Evolutionary conservation across 2,797 vertebrate species (phyloP).

Genomic region (Phoxinus dragarum): DNA sequence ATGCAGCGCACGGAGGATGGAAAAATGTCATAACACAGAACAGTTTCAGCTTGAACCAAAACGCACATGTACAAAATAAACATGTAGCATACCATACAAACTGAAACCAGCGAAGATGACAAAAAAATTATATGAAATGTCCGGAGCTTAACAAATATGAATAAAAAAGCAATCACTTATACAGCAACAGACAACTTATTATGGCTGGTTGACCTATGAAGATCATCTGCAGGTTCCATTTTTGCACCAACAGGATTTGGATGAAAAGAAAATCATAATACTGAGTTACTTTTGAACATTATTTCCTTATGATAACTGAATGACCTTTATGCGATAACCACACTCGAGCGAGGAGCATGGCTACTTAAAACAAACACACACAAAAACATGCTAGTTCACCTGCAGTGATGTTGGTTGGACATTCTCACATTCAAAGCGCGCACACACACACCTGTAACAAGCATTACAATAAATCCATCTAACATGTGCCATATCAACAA

Average conservation of each 20-base stretch:
- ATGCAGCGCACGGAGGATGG: neutral
- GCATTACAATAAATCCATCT: neutral
- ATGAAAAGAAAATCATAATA: slow-evolving; percentile 11
- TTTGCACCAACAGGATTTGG: neutral
- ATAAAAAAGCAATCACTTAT: neutral
- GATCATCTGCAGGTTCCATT: neutral
- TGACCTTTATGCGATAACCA: slow-evolving; percentile 21
- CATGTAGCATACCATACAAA: neutral
- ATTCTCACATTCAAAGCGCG: neutral
- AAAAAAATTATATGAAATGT: neutral
- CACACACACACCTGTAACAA: neutral
- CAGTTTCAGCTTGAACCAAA: neutral
- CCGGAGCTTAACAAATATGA: neutral
- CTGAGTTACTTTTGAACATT: neutral
- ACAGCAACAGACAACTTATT: slow-evolving; percentile 6
- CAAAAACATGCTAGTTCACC: slow-evolving; percentile 8
- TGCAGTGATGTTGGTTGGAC: slow-evolving; percentile 1
- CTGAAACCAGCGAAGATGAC: neutral
- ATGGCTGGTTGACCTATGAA: slow-evolving; percentile 10
- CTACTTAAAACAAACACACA: neutral
- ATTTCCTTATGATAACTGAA: slow-evolving; percentile 31
- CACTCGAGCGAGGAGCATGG: neutral
- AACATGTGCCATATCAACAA: neutral
- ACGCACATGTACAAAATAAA: neutral
- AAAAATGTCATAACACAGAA: neutral